phyloP scores from a whole-genome alignment of 2,797 vertebrate genomes.

The Glossophaga mutica region DNA sequence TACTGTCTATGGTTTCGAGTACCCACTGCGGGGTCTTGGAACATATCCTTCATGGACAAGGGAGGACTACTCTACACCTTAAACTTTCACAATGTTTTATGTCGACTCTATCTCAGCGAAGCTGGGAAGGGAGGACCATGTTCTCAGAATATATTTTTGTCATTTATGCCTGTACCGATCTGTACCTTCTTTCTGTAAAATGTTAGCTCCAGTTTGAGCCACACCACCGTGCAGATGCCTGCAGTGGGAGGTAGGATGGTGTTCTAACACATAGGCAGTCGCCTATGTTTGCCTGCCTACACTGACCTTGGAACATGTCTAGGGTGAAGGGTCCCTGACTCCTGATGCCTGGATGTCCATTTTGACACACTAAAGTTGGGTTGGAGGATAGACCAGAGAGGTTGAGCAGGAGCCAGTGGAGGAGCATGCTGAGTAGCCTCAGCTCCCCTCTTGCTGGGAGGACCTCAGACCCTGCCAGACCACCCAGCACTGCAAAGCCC shows the following conservation, averaged over 20 bases:
- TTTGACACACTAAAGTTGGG: background rate
- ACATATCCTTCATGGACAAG: background rate
- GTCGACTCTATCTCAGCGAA: background rate
- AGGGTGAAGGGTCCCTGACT: background rate
- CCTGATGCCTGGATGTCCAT: background rate
- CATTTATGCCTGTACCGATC: background rate
- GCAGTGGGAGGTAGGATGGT: background rate
- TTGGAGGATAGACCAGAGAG: background rate
- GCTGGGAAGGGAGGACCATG: background rate
- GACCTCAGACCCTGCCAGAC: constrained; percentile 32
- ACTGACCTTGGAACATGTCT: background rate
- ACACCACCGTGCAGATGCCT: no score
- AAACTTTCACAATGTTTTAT: background rate
- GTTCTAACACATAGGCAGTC: background rate
- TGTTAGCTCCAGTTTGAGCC: background rate
- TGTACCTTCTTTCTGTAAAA: background rate
- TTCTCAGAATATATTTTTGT: background rate
- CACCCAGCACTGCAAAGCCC: constrained; percentile 47
- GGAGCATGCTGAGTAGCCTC: background rate
- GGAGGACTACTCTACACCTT: background rate
- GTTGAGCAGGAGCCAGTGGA: background rate
- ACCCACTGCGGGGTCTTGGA: background rate
- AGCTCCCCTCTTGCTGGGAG: background rate
- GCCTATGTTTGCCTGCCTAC: background rate
- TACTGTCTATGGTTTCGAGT: background rate